phyloP scores from a whole-genome alignment of 2,797 vertebrate species.

The Mormyrops attenuatus region DNA sequence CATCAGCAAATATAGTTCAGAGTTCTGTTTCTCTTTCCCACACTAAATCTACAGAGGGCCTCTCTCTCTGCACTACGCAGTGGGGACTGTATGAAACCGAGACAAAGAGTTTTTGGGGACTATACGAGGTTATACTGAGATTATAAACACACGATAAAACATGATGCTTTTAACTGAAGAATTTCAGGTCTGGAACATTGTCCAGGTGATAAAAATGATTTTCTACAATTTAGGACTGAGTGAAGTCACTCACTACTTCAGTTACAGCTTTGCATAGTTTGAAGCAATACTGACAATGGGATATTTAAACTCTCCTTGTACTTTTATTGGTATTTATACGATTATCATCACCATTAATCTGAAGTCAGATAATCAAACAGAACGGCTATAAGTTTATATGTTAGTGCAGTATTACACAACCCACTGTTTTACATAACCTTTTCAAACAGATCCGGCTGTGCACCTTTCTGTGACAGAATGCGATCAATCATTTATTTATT shows the following conservation, averaged over 20 bases:
- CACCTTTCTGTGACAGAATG: neutral
- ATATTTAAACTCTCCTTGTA: neutral
- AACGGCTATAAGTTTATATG: neutral
- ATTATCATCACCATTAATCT: neutral
- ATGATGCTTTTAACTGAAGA: neutral
- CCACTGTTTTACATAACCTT: neutral
- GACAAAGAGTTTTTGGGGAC: neutral
- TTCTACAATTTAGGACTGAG: neutral
- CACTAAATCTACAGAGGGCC: neutral
- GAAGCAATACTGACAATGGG: neutral
- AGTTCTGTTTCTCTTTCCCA: neutral
- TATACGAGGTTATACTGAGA: neutral
- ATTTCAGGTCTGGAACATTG: neutral
- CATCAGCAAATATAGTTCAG: neutral
- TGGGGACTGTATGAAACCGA: neutral
- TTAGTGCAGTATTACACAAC: neutral
- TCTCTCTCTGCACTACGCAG: neutral
- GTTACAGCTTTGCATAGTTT: neutral
- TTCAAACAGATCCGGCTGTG: neutral
- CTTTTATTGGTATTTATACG: neutral
- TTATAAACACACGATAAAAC: neutral
- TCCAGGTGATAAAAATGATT: neutral
- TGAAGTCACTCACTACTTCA: neutral
- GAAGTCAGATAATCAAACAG: neutral
- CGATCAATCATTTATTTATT: neutral